Conservation (phyloP, 2,113 vertebrate genomes). For the Dasyurus viverrinus region DNA sequence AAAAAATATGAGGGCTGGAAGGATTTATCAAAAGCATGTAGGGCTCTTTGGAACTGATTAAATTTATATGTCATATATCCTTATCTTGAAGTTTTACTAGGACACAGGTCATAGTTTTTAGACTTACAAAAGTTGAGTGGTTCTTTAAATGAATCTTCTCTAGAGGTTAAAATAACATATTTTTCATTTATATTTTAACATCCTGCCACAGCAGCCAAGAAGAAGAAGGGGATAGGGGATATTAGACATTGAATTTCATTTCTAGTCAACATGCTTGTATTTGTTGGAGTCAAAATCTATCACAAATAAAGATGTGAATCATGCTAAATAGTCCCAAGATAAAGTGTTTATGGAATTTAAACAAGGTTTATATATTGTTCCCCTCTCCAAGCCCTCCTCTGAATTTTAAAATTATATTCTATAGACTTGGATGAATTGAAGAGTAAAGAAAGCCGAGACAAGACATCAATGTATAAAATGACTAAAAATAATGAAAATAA, state of each 20-base stretch:
- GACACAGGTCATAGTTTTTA: not conserved
- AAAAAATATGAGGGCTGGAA: not conserved
- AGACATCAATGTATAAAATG: not conserved
- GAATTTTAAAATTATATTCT: not conserved
- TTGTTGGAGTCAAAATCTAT: not conserved
- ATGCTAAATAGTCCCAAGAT: not conserved
- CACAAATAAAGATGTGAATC: not conserved
- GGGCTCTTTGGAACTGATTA: not conserved
- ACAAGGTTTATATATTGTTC: not conserved
- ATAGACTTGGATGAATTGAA: not conserved
- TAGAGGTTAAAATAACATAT: not conserved
- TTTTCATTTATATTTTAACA: not conserved
- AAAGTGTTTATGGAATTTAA: not conserved
- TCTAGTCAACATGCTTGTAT: not conserved
- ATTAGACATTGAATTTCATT: not conserved
- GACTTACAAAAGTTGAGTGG: not conserved
- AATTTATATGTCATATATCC: not conserved
- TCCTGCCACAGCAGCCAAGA: not conserved
- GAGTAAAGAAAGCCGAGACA: not conserved
- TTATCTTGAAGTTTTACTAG: not conserved
- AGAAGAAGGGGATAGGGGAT: too few species aligned
- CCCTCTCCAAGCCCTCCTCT: not conserved
- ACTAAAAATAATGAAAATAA: not conserved
- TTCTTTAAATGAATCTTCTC: not conserved
- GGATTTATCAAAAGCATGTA: not conserved